These are phyloP conservation scores for Plusia festucae DNA, from an alignment of 2,888 invertebrate genomes.

Conservation along the genomic window DNA sequence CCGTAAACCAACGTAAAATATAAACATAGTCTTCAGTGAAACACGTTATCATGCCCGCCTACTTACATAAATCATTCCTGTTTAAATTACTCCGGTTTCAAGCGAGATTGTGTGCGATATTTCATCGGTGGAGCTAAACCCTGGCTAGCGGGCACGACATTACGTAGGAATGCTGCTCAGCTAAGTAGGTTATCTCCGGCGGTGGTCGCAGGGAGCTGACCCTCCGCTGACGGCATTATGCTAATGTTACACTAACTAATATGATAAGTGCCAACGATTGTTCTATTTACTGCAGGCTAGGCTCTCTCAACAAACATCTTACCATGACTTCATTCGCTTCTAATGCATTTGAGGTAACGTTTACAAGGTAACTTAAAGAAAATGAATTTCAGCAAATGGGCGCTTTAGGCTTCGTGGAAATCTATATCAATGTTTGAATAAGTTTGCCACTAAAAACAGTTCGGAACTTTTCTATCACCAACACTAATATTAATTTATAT, in stretches of 20 bases:
- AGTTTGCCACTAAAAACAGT: no score
- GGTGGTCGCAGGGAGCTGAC: conserved; percentile 18
- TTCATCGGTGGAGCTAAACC: conserved; percentile 43
- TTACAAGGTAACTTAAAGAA: neutral
- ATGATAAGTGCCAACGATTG: conserved; percentile 49
- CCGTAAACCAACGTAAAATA: conserved; percentile 26
- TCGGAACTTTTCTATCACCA: neutral
- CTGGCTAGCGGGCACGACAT: conserved; percentile 37
- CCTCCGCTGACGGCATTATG: conserved; percentile 22
- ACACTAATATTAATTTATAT: no score
- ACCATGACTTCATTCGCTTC: conserved; percentile 8
- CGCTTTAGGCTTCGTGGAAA: no score
- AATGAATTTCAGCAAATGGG: neutral
- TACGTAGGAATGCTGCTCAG: conserved; percentile 32
- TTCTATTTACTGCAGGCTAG: conserved; percentile 41
- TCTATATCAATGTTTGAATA: no score
- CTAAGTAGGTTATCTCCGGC: conserved; percentile 45
- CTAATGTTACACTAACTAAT: conserved; percentile 50
- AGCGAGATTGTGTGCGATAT: conserved; percentile 52
- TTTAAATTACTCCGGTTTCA: conserved; percentile 52
- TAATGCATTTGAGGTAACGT: conserved; percentile 9
- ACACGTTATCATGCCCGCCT: conserved; percentile 48
- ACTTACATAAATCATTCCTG: conserved; percentile 58
- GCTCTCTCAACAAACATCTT: conserved; percentile 34
- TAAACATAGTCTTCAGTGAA: conserved; percentile 48